Evolutionary conservation across 2,113 vertebrate species (phyloP).

Genomic region (Atrichornis clamosus): DNA sequence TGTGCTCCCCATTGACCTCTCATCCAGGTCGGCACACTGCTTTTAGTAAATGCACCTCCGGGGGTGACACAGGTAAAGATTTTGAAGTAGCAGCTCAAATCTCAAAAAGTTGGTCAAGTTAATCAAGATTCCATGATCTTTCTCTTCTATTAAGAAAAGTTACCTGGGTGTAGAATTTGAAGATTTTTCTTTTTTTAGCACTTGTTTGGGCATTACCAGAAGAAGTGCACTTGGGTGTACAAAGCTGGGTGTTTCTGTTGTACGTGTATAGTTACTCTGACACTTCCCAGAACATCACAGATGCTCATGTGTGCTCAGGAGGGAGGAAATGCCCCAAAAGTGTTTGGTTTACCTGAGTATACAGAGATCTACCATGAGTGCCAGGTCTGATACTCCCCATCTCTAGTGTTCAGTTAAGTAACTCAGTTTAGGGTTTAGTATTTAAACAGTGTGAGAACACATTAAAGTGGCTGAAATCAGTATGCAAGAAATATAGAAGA

Average conservation of each 20-base stretch:
- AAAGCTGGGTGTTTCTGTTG: background rate
- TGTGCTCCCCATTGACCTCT: background rate
- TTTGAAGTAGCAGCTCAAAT: background rate
- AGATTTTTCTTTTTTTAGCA: background rate
- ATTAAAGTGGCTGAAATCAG: background rate
- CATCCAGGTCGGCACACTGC: background rate
- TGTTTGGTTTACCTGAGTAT: background rate
- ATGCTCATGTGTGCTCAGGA: accelerated
- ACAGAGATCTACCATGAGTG: background rate
- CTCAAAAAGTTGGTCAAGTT: background rate
- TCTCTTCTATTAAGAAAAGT: background rate
- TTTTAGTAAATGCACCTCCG: background rate
- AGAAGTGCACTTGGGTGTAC: background rate
- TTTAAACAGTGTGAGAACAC: background rate
- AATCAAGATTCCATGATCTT: background rate
- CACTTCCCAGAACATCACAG: background rate
- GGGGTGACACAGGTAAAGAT: background rate
- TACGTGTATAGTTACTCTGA: background rate
- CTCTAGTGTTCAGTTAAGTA: background rate
- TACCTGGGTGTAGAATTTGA: background rate
- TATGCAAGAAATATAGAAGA: background rate
- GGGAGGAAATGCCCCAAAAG: background rate
- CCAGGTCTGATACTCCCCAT: background rate
- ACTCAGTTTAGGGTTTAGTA: background rate
- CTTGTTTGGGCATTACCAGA: background rate